A percentile compares a stretch with the other conserved stretches of the same genome.
Evolutionary conservation across 2,113 vertebrate genomes (phyloP).

Genomic region (Myocastor coypus): DNA sequence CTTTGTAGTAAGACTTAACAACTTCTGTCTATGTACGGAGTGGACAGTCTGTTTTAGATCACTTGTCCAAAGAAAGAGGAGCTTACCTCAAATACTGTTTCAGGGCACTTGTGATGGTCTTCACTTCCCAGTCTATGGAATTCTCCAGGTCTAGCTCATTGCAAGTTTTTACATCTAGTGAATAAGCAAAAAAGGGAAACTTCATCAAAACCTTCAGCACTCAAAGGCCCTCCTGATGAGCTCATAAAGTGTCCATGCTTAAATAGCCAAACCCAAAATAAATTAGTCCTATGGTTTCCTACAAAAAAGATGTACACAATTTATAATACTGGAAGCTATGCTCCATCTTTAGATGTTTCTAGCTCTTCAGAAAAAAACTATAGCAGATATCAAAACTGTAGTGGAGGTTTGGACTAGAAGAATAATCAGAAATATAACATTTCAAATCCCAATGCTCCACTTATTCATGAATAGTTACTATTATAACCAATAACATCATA

Average conservation of each 20-base stretch:
- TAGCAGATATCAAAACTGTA: neutral
- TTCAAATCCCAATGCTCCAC: neutral
- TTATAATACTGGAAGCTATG: neutral
- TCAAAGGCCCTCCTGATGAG: neutral
- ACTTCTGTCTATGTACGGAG: neutral
- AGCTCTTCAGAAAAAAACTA: slow-evolving; percentile 18
- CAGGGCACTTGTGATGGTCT: slow-evolving; percentile 97
- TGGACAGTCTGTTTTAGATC: accelerated
- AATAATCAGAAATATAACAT: accelerated
- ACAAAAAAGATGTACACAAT: neutral
- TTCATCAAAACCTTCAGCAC: slow-evolving; percentile 50
- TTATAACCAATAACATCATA: neutral
- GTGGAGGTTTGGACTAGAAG: neutral
- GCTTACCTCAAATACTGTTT: slow-evolving; percentile 96
- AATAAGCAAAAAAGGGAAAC: neutral
- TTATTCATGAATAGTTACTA: accelerated
- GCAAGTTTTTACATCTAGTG: slow-evolving; percentile 92
- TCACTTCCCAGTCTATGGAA: slow-evolving; percentile 95
- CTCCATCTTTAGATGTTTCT: neutral
- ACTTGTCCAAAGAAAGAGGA: neutral
- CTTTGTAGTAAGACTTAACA: neutral
- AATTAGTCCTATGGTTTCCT: slow-evolving; percentile 30
- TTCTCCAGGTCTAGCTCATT: slow-evolving; percentile 93
- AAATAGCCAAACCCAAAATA: slow-evolving; percentile 23
- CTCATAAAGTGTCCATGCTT: slow-evolving; percentile 51